Percentiles rank a stretch among this genome's conserved stretches.
phyloP scores from a whole-genome alignment of 2,888 invertebrate species.

The Hirtodrosophila duncani region DNA sequence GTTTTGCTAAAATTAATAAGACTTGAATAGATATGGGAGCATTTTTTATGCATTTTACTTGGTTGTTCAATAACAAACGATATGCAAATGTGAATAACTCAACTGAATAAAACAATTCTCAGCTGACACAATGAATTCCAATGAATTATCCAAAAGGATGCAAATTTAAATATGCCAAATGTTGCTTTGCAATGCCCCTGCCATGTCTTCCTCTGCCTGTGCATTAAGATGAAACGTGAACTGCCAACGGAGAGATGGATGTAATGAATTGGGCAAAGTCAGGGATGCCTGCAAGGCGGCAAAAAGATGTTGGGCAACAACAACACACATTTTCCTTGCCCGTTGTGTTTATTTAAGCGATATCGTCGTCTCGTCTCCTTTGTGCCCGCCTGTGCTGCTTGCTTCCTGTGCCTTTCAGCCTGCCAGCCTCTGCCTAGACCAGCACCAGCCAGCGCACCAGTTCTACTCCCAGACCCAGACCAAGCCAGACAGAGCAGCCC shows the following conservation, averaged over 20 bases:
- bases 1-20: no score
- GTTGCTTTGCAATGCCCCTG: slow-evolving; percentile 26
- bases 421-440: no score
- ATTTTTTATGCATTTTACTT: background rate
- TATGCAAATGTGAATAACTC: slow-evolving; percentile 36
- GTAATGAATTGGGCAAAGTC: no score
- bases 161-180: slow-evolving; percentile 52
- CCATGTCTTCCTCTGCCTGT: slow-evolving; percentile 12
- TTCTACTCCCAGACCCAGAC: background rate
- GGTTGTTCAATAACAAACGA: slow-evolving; percentile 14
- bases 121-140: slow-evolving; percentile 15
- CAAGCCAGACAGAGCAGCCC: slow-evolving; percentile 46
- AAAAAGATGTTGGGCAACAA: slow-evolving; percentile 11
- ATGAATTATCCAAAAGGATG: slow-evolving; percentile 26
- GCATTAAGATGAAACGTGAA: slow-evolving; percentile 19
- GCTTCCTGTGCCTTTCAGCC: no score
- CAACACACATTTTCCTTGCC: no score
- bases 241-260: slow-evolving; percentile 26
- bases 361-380: slow-evolving; percentile 41
- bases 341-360: slow-evolving; percentile 66
- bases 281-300: no score
- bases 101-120: slow-evolving; percentile 29
- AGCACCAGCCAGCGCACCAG: slow-evolving; percentile 2
- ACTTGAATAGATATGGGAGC: no score
- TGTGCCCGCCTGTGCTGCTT: no score